Percentiles rank a stretch among this genome's conserved stretches.
Conservation (phyloP, 64 coral and sea anemone genomes). For the Orbicella faveolata region DNA sequence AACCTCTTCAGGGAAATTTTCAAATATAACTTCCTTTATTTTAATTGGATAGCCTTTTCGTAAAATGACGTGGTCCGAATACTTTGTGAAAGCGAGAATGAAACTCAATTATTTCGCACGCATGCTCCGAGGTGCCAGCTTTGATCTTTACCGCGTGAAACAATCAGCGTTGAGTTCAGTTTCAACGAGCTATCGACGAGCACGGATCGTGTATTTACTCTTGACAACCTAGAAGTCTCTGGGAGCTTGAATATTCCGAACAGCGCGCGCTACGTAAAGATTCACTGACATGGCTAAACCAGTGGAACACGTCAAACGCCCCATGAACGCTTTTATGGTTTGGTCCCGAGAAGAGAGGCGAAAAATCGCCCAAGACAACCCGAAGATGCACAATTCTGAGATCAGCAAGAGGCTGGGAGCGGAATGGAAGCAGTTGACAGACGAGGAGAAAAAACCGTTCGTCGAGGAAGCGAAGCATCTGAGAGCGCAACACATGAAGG, state of each 20-base stretch:
- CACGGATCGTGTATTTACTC: slow-evolving; percentile 52
- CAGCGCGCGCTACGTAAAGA: neutral
- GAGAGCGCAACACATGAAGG: slow-evolving; percentile 96
- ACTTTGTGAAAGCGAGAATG: slow-evolving; percentile 56
- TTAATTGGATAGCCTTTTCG: slow-evolving; percentile 99
- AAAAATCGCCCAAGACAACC: slow-evolving; percentile 99
- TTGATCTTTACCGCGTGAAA: slow-evolving; percentile 92
- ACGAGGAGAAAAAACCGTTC: slow-evolving; percentile 92
- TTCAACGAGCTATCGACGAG: slow-evolving; percentile 61
- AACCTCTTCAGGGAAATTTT: slow-evolving; percentile 75
- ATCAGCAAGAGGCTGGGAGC: slow-evolving; percentile 95
- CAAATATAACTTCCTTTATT: slow-evolving; percentile 78
- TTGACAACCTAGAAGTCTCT: slow-evolving; percentile 91
- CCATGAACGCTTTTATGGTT: slow-evolving; percentile 99
- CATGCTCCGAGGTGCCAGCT: slow-evolving; percentile 73
- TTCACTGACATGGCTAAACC: slow-evolving; percentile 69
- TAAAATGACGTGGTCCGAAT: slow-evolving; percentile 84
- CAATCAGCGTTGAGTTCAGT: slow-evolving; percentile 64
- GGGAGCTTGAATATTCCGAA: slow-evolving; percentile 64
- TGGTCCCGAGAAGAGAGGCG: slow-evolving; percentile 92
- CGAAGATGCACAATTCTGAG: slow-evolving; percentile 99
- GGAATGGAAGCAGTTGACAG: slow-evolving; percentile 97
- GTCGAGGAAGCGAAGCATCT: slow-evolving; percentile 94
- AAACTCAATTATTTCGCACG: slow-evolving; percentile 95
- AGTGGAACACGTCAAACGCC: slow-evolving; percentile 92